A percentile compares a stretch with the other conserved stretches of the same genome.
phyloP scores from a whole-genome alignment of 1,140 invertebrate species.

The Megalopta genalis region DNA sequence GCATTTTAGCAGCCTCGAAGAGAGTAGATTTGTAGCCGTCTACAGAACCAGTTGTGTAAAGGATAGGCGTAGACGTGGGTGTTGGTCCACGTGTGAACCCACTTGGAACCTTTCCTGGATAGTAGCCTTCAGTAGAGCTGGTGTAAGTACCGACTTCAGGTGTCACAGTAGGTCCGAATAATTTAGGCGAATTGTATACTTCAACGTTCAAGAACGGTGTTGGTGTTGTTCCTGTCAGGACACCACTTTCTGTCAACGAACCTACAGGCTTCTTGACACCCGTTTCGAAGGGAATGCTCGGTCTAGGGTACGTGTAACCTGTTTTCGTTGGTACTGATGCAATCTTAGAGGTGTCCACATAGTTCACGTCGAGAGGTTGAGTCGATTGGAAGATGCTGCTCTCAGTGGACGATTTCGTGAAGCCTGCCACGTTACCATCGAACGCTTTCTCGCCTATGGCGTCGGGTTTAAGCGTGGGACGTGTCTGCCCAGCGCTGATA shows the following conservation, averaged over 20 bases:
- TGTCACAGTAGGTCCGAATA: slow-evolving; percentile 10
- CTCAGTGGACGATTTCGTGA: slow-evolving; percentile 42
- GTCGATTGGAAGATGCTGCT: slow-evolving; percentile 12
- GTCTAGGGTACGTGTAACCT: slow-evolving; percentile 66
- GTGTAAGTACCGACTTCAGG: slow-evolving; percentile 42
- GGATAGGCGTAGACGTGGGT: slow-evolving; percentile 58
- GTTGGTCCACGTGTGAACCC: slow-evolving; percentile 20
- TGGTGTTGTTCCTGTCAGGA: slow-evolving; percentile 58
- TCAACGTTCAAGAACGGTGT: slow-evolving; percentile 61
- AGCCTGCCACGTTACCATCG: slow-evolving; percentile 63
- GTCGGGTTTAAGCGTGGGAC: slow-evolving; percentile 63
- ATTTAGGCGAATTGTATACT: slow-evolving; percentile 59
- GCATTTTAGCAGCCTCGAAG: slow-evolving; percentile 61
- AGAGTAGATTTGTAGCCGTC: slow-evolving; percentile 65
- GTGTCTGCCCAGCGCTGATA: slow-evolving; percentile 54
- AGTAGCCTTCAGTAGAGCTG: neutral
- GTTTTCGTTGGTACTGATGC: slow-evolving; percentile 12
- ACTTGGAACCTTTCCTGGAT: neutral
- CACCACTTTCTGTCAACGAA: neutral
- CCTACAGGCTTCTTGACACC: slow-evolving; percentile 10
- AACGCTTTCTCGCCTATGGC: slow-evolving; percentile 75
- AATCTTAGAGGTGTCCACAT: slow-evolving; percentile 41
- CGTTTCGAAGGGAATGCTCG: slow-evolving; percentile 55
- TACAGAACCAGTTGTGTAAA: slow-evolving; percentile 63
- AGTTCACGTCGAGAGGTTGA: neutral